These are phyloP conservation scores for Aporophyla lueneburgensis DNA, from an alignment of 2,888 invertebrate genomes.

Conservation along the genomic window DNA sequence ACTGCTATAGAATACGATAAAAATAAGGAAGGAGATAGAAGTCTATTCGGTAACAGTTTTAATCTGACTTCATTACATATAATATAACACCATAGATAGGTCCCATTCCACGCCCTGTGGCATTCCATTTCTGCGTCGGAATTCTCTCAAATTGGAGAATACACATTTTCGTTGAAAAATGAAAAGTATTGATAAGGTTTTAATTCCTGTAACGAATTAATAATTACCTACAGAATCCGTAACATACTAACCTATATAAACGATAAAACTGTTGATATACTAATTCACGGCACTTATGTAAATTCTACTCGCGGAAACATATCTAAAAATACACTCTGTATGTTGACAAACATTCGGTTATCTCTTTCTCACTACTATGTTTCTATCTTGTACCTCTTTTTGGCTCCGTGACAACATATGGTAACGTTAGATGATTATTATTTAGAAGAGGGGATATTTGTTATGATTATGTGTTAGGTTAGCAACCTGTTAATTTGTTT, in stretches of 20 bases:
- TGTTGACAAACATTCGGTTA: slow-evolving; percentile 60
- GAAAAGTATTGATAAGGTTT: slow-evolving; percentile 3
- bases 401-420: slow-evolving; percentile 41
- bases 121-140: not conserved
- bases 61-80: not conserved
- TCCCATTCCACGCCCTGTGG: slow-evolving; percentile 6
- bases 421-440: not conserved
- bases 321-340: slow-evolving; percentile 48
- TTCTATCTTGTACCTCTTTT: slow-evolving; percentile 24
- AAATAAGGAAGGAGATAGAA: not conserved
- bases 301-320: slow-evolving; percentile 52
- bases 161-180: not conserved
- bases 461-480: slow-evolving; percentile 28
- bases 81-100: not conserved
- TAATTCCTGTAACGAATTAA: slow-evolving; percentile 9
- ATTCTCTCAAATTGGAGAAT: not conserved
- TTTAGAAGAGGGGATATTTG: not conserved
- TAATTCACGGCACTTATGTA: slow-evolving; percentile 51
- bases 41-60: not conserved
- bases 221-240: not conserved
- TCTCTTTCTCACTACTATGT: slow-evolving; percentile 30
- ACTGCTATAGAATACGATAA: not conserved
- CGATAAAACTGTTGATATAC: slow-evolving; percentile 31
- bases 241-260: slow-evolving; percentile 55
- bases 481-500: slow-evolving; percentile 24